Base-by-base conservation (phyloP, 2,888 invertebrate species). In the Atherix ibis region DNA sequence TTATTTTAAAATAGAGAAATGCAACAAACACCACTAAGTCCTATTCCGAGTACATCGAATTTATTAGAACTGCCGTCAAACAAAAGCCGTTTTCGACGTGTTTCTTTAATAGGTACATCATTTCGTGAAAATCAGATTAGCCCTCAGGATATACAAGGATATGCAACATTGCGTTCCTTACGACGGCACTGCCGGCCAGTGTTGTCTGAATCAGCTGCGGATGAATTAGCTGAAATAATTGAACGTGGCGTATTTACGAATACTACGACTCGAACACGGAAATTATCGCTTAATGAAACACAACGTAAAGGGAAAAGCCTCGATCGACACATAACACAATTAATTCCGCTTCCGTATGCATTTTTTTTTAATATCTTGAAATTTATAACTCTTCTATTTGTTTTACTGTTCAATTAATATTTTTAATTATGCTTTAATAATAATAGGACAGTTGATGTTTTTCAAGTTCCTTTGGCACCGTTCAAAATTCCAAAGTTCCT, bases 1-100 rank as follows among this genome's bases (percentile, higher is more conserved):
- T 27, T 18, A 27, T 28, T 19, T n/a, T 18, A n/a, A 17, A 32
- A 18, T 36, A 48, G 79, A 43, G 81, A 82, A 44, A 69, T 77
- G 52, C 71, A 76, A 54, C 71, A 77, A 44, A 72, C 77, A 49
- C 80, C 81, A 31, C 67, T 91, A 17, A 89, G 87, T 60, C 88
- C 89, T 2, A 85, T 89, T 52, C 83, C 87, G 14, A 88, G 87
- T 57, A 77, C 83, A 43, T 79, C 79, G 38, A 78, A 80, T 62
- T 54, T 78, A 44, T 63, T 68, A 35, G 71, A 70, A 32, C 62
- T 68, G 58, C 51, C 51, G 8, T 40, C 46, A n/a, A 64, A 65
- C 27, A 43, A 44, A 34, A 42, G 46, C n/a, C 36, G 48, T 15
- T 38, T 56, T 19, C 49, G 56, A 4, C 52, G 54, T 4, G 49